phyloP scores from a whole-genome alignment of 2,888 invertebrate species.

The Phengaris alcon region DNA sequence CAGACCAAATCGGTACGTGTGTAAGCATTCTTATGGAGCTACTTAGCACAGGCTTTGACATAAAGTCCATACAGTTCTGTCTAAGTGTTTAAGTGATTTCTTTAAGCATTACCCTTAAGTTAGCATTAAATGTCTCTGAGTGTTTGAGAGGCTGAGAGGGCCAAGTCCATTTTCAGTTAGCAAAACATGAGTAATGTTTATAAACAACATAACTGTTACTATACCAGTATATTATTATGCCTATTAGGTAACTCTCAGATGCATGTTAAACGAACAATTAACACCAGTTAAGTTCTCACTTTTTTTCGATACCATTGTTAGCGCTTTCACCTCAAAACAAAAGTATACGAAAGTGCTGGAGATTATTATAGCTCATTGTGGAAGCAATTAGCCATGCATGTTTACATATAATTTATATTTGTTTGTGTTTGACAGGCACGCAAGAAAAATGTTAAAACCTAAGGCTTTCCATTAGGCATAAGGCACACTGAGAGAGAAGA shows the following conservation, averaged over 20 bases:
- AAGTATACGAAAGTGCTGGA: not conserved
- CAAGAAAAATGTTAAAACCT: not conserved
- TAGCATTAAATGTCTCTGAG: too few species aligned
- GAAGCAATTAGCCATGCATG: constrained; percentile 17
- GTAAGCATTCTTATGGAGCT: too few species aligned
- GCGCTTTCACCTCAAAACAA: not conserved
- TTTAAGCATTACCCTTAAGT: too few species aligned
- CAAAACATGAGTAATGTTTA: too few species aligned
- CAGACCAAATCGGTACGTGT: too few species aligned
- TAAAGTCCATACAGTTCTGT: too few species aligned
- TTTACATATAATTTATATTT: not conserved
- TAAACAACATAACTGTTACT: not conserved
- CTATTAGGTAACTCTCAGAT: not conserved
- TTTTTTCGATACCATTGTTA: constrained; percentile 14
- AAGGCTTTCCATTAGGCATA: not conserved
- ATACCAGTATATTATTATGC: not conserved
- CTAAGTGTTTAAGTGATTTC: too few species aligned
- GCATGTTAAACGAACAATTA: not conserved
- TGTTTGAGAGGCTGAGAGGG: too few species aligned
- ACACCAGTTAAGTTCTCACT: not conserved
- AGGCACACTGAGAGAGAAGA: too few species aligned
- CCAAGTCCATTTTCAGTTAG: too few species aligned
- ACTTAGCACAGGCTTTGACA: too few species aligned
- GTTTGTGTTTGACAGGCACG: not conserved
- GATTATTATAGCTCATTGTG: constrained; percentile 5